Percentiles rank a stretch among this genome's conserved stretches.
Conservation (phyloP, 2,888 invertebrate genomes). For the Acanthosepion esculentum region DNA sequence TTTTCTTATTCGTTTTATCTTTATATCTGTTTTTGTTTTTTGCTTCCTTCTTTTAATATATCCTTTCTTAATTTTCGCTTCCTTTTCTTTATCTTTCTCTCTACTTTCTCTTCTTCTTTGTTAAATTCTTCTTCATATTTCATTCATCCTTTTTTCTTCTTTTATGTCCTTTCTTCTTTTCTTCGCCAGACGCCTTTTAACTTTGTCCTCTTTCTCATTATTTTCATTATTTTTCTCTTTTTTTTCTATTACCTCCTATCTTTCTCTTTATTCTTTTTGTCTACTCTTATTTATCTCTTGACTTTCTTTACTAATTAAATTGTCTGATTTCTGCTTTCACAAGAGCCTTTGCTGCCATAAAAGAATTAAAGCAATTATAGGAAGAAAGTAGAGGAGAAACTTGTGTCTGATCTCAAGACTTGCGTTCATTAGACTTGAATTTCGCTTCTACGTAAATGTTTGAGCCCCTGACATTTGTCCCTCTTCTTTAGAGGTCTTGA, state of each 20-base stretch:
- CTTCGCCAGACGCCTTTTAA: not conserved
- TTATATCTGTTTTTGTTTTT: not conserved
- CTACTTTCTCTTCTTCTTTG: not conserved
- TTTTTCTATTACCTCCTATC: not conserved
- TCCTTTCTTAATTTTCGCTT: too few species aligned
- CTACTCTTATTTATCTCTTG: not conserved
- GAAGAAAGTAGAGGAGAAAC: too few species aligned
- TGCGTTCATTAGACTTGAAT: too few species aligned
- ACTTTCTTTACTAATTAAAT: not conserved
- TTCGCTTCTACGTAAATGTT: too few species aligned
- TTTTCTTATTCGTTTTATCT: not conserved
- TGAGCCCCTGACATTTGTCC: too few species aligned
- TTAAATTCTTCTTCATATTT: not conserved
- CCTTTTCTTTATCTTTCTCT: not conserved
- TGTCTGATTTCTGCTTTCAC: too few species aligned
- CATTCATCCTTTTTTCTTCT: not conserved
- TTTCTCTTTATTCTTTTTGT: not conserved
- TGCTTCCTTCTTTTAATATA: not conserved
- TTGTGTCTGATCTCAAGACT: too few species aligned
- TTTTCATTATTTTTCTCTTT: not conserved
- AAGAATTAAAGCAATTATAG: too few species aligned
- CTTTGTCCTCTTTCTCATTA: not conserved
- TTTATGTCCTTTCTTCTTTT: not conserved
- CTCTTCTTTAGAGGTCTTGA: too few species aligned
- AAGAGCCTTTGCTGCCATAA: too few species aligned